Evolutionary conservation across 2,888 invertebrate species (phyloP).

Genomic region (Autographa gamma): DNA sequence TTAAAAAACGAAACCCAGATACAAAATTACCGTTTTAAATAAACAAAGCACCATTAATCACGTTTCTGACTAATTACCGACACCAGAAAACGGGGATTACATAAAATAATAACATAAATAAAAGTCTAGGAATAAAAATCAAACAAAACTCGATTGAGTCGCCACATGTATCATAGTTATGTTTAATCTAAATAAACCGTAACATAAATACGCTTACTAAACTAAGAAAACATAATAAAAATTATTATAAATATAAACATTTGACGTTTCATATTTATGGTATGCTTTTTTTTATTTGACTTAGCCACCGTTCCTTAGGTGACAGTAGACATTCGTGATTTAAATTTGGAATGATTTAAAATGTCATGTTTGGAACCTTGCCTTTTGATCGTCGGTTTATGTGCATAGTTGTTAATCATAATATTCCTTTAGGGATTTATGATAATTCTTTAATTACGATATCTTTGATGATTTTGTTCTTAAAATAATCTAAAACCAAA

Average conservation of each 20-base stretch:
- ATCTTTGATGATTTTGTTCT: constrained; percentile 4
- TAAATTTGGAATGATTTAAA: constrained; percentile 34
- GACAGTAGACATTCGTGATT: constrained; percentile 35
- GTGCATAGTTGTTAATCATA: constrained; percentile 7
- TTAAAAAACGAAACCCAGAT: constrained; percentile 44
- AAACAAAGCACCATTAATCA: constrained; percentile 69
- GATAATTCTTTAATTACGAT: background rate
- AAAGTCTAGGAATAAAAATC: constrained; percentile 69
- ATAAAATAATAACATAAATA: constrained; percentile 73
- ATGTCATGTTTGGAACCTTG: constrained; percentile 14
- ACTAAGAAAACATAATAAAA: constrained; percentile 83
- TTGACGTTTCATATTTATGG: constrained; percentile 62
- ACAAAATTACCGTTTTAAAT: constrained; percentile 57
- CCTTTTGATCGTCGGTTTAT: constrained; percentile 14
- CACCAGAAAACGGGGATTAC: constrained; percentile 64
- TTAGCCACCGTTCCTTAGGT: constrained; percentile 46
- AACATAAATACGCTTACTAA: constrained; percentile 79
- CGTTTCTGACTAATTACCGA: constrained; percentile 69
- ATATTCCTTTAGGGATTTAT: background rate
- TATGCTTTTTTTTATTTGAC: constrained; percentile 48
- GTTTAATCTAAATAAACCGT: constrained; percentile 79
- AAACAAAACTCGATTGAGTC: constrained; percentile 75
- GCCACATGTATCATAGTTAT: constrained; percentile 85
- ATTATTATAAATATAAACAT: constrained; percentile 62
- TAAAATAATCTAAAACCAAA: background rate